Evolutionary conservation across 2,797 vertebrate species (phyloP).

Genomic region (Cossypha polioptera): DNA sequence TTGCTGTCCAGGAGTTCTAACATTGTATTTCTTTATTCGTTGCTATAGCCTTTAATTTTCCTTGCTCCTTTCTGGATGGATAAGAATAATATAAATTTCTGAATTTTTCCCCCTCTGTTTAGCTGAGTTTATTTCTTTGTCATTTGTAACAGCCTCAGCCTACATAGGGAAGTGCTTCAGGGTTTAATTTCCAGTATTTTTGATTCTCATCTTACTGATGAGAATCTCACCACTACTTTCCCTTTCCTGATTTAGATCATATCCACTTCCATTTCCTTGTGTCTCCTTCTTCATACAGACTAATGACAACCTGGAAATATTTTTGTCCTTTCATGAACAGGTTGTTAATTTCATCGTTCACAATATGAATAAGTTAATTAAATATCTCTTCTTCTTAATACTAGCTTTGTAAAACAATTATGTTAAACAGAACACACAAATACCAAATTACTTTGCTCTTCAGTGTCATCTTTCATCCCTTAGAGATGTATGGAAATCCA

Average conservation of each 20-base stretch:
- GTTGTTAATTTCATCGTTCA: background rate
- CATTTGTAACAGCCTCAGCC: background rate
- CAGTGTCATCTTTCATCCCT: background rate
- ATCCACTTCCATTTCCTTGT: background rate
- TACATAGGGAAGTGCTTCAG: background rate
- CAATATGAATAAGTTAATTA: background rate
- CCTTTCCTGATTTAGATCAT: background rate
- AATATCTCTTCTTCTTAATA: background rate
- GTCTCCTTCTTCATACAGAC: background rate
- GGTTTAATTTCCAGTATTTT: background rate
- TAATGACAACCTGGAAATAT: background rate
- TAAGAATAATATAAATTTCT: background rate
- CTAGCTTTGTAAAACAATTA: background rate
- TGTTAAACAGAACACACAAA: background rate
- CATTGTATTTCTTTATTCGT: background rate
- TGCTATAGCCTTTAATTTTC: background rate
- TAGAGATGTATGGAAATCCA: background rate
- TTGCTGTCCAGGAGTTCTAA: background rate
- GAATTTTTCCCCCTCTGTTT: fast-evolving
- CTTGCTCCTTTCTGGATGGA: background rate
- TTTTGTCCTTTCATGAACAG: background rate
- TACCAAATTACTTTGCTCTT: background rate
- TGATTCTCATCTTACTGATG: background rate
- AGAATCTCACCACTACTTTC: background rate
- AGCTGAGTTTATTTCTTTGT: background rate